A percentile compares a stretch with the other conserved stretches of the same genome.
These are phyloP conservation scores for Rotaria macrura DNA, from an alignment of 2,888 invertebrate species.

Conservation along the genomic window DNA sequence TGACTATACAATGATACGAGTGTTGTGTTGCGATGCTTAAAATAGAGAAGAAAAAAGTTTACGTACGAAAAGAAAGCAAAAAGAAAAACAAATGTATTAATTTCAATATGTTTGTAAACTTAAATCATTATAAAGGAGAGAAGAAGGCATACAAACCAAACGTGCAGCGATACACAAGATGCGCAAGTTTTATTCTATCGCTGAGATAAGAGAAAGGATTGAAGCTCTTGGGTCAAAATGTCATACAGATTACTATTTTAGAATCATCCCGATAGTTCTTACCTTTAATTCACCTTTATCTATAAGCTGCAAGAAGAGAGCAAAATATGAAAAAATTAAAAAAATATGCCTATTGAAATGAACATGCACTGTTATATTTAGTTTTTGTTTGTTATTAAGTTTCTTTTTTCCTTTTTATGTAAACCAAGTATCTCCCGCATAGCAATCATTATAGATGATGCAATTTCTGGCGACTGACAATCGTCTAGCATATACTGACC, in stretches of 20 bases:
- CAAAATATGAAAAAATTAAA: too few relatives aligned
- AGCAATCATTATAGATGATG: neutral
- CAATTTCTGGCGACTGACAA: neutral
- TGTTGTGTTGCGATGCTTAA: conserved; percentile 60
- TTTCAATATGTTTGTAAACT: too few relatives aligned
- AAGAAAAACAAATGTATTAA: too few relatives aligned
- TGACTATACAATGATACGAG: neutral
- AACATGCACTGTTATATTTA: too few relatives aligned
- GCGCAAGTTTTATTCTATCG: neutral
- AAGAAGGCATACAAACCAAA: neutral
- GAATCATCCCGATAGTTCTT: too few relatives aligned
- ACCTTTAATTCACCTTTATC: too few relatives aligned
- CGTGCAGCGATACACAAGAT: neutral
- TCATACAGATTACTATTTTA: too few relatives aligned
- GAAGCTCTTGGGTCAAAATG: neutral
- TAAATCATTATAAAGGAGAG: neutral
- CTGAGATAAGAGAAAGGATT: neutral
- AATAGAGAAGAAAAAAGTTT: conserved; percentile 33
- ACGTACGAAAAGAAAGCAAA: conserved; percentile 54
- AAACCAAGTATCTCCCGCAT: neutral
- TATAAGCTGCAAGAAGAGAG: too few relatives aligned
- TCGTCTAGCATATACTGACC: conserved; percentile 5
- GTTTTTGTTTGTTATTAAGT: too few relatives aligned
- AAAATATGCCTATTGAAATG: too few relatives aligned
- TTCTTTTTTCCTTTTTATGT: neutral